Percentiles rank a stretch among this genome's conserved stretches.
These are phyloP conservation scores for Drosophila punjabiensis DNA, from an alignment of 1,140 invertebrate genomes.

Conservation along the genomic window DNA sequence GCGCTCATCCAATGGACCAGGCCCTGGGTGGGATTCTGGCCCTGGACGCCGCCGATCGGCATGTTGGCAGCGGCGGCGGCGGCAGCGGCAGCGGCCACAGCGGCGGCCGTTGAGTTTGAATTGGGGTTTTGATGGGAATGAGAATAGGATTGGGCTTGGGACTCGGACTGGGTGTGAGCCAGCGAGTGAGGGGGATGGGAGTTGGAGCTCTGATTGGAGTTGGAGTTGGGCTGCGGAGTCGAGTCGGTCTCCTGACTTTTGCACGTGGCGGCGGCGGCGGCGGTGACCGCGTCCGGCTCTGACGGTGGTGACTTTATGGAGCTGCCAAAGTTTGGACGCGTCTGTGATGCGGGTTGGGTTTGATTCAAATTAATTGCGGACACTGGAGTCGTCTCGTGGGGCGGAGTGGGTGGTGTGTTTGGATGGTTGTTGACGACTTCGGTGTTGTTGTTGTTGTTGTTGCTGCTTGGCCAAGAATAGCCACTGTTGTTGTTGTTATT, in stretches of 20 bases:
- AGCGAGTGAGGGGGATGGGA: not conserved
- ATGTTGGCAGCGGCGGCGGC: constrained; percentile 72
- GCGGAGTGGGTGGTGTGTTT: constrained; percentile 47
- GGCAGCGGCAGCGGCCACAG: constrained; percentile 54
- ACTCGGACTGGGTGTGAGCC: not conserved
- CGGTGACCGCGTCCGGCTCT: constrained; percentile 50
- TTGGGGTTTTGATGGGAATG: constrained; percentile 34
- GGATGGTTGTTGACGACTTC: constrained; percentile 63
- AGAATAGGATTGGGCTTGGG: constrained; percentile 16
- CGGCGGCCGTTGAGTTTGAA: constrained; percentile 52
- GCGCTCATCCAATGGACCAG: constrained; percentile 93
- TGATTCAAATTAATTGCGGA: constrained; percentile 81
- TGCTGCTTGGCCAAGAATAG: constrained; percentile 63
- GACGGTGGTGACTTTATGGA: constrained; percentile 75
- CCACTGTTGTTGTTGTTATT: constrained; percentile 56
- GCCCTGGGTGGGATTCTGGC: constrained; percentile 89
- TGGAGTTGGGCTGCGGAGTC: constrained; percentile 26
- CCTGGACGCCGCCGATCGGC: constrained; percentile 86
- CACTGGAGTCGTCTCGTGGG: constrained; percentile 48
- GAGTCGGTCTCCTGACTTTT: constrained; percentile 58
- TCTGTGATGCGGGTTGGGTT: constrained; percentile 66
- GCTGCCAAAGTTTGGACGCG: constrained; percentile 71
- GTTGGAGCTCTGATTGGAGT: constrained; percentile 26
- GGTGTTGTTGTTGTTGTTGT: constrained; percentile 34
- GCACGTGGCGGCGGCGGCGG: constrained; percentile 60